These are phyloP conservation scores for Idaea straminata DNA, from an alignment of 2,888 invertebrate species.

Conservation along the genomic window DNA sequence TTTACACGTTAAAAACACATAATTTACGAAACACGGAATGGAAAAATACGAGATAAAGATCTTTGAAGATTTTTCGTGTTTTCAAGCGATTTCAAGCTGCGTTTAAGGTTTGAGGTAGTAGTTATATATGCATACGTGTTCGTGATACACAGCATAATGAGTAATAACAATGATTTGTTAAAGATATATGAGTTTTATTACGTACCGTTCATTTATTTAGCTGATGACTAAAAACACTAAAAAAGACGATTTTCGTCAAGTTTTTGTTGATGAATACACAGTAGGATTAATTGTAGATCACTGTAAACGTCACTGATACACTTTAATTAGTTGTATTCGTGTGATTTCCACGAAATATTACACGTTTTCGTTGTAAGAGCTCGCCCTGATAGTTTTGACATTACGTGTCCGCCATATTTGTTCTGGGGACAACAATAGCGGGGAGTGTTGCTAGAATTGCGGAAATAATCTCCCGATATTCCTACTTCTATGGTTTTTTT, in stretches of 20 bases:
- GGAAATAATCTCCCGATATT: neutral
- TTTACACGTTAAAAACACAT: neutral
- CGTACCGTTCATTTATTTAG: constrained; percentile 69
- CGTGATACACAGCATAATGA: neutral
- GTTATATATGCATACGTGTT: neutral
- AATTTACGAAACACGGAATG: neutral
- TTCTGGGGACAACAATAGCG: constrained; percentile 58
- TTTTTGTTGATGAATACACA: constrained; percentile 32
- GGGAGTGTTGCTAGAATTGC: constrained; percentile 50
- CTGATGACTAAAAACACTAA: constrained; percentile 41
- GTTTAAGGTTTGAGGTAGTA: neutral
- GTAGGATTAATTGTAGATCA: constrained; percentile 37
- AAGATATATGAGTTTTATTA: constrained; percentile 42
- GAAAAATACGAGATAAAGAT: neutral
- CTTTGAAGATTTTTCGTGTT: neutral
- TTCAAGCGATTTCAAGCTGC: neutral
- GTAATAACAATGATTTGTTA: constrained; percentile 8
- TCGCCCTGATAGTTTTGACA: constrained; percentile 68
- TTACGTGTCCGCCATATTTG: constrained; percentile 72
- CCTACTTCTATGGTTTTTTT: too few species aligned
- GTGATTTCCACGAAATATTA: constrained; percentile 45
- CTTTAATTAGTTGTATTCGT: constrained; percentile 29
- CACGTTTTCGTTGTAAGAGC: constrained; percentile 59
- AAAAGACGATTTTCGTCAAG: constrained; percentile 44
- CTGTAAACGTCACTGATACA: constrained; percentile 50